Evolutionary conservation across 2,113 vertebrate species (phyloP).

Genomic region (Marmota monax): DNA sequence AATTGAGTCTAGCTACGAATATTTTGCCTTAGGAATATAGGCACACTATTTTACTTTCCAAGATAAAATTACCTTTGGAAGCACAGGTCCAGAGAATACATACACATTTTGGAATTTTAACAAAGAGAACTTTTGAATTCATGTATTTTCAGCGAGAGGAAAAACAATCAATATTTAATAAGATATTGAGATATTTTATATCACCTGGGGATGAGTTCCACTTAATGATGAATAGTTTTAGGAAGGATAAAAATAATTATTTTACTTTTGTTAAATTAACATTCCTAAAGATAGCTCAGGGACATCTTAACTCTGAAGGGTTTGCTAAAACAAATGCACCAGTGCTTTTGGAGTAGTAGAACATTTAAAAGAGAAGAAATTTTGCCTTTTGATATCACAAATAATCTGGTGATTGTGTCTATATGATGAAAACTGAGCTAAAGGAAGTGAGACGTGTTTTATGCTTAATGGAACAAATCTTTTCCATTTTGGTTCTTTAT

Average conservation of each 20-base stretch:
- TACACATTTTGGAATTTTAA: conserved; percentile 22
- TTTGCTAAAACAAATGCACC: neutral
- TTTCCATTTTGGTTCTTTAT: conserved; percentile 42
- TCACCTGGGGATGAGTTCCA: neutral
- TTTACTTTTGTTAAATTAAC: neutral
- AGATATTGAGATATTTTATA: conserved; percentile 44
- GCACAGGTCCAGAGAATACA: neutral
- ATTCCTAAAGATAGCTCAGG: neutral
- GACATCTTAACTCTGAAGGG: neutral
- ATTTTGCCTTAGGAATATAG: neutral
- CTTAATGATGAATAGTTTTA: conserved; percentile 32
- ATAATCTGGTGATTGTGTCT: neutral
- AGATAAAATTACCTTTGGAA: conserved; percentile 7
- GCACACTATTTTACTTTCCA: neutral
- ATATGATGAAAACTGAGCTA: neutral
- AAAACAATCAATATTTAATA: conserved; percentile 65
- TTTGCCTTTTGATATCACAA: neutral
- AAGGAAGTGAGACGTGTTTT: neutral
- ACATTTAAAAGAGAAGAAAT: neutral
- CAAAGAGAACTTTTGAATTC: conserved; percentile 38
- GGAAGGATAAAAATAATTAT: conserved; percentile 11
- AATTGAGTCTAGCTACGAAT: neutral
- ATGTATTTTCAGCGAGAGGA: neutral
- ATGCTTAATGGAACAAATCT: conserved; percentile 24
- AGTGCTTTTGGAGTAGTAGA: neutral